phyloP scores from a whole-genome alignment of 2,113 vertebrate species.

The Raja brachyura region DNA sequence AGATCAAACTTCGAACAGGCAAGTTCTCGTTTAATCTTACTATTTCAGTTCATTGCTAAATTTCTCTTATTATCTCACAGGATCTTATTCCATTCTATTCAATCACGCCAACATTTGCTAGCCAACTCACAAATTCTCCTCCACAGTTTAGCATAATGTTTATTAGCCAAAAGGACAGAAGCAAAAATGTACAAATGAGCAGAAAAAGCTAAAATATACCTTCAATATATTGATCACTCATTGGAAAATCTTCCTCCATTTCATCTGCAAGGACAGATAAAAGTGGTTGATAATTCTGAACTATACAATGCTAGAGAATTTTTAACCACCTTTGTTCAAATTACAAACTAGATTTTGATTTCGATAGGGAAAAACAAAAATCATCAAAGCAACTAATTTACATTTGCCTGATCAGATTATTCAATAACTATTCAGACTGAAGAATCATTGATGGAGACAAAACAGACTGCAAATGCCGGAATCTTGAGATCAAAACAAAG shows the following conservation, averaged over 20 bases:
- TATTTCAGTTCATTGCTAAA: not conserved
- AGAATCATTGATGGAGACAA: not conserved
- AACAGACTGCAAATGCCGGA: too few relatives aligned
- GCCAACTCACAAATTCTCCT: too few relatives aligned
- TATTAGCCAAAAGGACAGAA: not conserved
- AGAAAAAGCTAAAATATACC: slow-evolving; percentile 15
- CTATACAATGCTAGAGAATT: not conserved
- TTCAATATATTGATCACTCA: slow-evolving; percentile 12
- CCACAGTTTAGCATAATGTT: not conserved
- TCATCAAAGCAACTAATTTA: not conserved
- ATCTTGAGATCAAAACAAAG: too few relatives aligned
- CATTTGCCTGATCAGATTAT: too few relatives aligned
- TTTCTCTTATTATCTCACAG: not conserved
- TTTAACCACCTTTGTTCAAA: not conserved
- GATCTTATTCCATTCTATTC: too few relatives aligned
- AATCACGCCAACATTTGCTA: too few relatives aligned
- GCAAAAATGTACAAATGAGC: not conserved
- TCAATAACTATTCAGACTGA: not conserved
- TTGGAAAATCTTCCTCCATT: not conserved
- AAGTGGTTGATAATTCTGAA: not conserved
- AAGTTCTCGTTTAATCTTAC: too few relatives aligned
- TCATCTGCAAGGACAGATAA: slow-evolving; percentile 15
- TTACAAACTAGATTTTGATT: not conserved
- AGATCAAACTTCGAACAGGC: too few relatives aligned
- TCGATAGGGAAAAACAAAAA: not conserved